Evolutionary conservation across 2,797 vertebrate genomes (phyloP).

Genomic region (Cichlasoma orientale): DNA sequence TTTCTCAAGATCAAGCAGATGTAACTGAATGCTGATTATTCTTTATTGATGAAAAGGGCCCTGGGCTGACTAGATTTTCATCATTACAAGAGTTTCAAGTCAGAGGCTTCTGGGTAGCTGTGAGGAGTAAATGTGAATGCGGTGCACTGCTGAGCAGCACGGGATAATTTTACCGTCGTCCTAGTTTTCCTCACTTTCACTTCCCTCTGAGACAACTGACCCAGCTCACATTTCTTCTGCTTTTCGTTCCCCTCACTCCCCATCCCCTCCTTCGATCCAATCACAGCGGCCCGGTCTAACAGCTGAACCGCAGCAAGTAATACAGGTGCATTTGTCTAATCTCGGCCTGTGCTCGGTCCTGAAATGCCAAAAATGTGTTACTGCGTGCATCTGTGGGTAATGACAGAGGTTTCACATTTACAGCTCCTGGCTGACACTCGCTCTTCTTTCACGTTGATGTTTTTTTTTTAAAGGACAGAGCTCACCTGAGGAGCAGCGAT

Average conservation of each 20-base stretch:
- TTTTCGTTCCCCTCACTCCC: slow-evolving; percentile 14
- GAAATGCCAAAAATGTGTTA: background rate
- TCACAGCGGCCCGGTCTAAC: slow-evolving; percentile 23
- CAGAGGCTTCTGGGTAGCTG: slow-evolving; percentile 14
- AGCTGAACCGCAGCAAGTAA: slow-evolving; percentile 9
- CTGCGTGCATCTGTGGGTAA: background rate
- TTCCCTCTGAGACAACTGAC: slow-evolving; percentile 78
- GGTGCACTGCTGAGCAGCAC: slow-evolving; percentile 39
- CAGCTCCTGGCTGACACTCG: background rate
- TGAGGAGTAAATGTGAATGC: slow-evolving; percentile 23
- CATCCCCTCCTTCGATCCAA: slow-evolving; percentile 24
- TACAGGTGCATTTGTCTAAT: slow-evolving; percentile 20
- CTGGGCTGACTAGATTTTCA: slow-evolving; percentile 27
- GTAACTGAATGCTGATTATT: slow-evolving; percentile 52
- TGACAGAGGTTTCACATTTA: background rate
- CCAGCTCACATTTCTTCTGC: slow-evolving; percentile 67
- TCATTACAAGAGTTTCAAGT: slow-evolving; percentile 29
- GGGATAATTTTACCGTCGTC: slow-evolving; percentile 79
- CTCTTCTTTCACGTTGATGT: slow-evolving; percentile 7
- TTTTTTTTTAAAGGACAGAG: background rate
- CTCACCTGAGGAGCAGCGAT: slow-evolving; percentile 91
- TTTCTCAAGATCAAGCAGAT: slow-evolving; percentile 45
- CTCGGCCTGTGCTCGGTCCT: slow-evolving; percentile 13
- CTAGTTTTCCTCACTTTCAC: slow-evolving; percentile 77
- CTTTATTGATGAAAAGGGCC: slow-evolving; percentile 57